Percentiles rank a stretch among this genome's conserved stretches.
Evolutionary conservation across 1,140 invertebrate species (phyloP).

Genomic region (Brevipalpus yothersi): DNA sequence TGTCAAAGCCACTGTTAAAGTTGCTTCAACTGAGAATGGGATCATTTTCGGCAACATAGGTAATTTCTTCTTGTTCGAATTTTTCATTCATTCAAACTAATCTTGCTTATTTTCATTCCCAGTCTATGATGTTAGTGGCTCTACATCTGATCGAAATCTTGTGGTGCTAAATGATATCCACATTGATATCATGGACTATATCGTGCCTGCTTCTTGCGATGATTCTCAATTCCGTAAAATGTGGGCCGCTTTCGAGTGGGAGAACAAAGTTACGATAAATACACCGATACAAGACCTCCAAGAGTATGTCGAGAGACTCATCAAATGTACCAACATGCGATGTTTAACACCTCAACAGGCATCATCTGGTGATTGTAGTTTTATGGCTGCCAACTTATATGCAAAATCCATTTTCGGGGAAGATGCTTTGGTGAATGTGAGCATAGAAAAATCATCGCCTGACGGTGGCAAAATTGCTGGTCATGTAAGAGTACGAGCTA

Average conservation of each 20-base stretch:
- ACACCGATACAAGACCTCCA: slow-evolving; percentile 76
- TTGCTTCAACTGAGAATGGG: slow-evolving; percentile 91
- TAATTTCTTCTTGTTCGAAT: slow-evolving; percentile 19
- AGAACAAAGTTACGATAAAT: slow-evolving; percentile 96
- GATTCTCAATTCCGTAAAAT: slow-evolving; percentile 91
- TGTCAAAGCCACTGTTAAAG: slow-evolving; percentile 88
- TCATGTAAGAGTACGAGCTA: slow-evolving; percentile 87
- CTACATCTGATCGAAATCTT: slow-evolving; percentile 77
- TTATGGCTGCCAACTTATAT: slow-evolving; percentile 98
- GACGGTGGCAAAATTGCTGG: slow-evolving; percentile 65
- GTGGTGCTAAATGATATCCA: slow-evolving; percentile 97
- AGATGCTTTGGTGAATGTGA: slow-evolving; percentile 91
- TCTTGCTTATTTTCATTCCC: slow-evolving; percentile 9
- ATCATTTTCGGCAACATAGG: slow-evolving; percentile 99
- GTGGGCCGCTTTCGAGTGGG: slow-evolving; percentile 99
- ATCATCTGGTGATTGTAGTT: slow-evolving; percentile 81
- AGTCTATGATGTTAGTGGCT: slow-evolving; percentile 86
- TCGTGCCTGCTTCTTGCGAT: slow-evolving; percentile 80
- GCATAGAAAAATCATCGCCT: slow-evolving; percentile 69
- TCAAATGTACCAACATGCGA: slow-evolving; percentile 94
- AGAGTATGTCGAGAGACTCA: slow-evolving; percentile 72
- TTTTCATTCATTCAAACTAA: not conserved
- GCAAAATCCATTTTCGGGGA: slow-evolving; percentile 97
- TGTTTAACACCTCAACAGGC: slow-evolving; percentile 90
- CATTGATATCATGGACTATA: slow-evolving; percentile 99